A percentile compares a stretch with the other conserved stretches of the same genome.
Conservation (phyloP, 2,888 invertebrate genomes). For the Cryptophagus acutangulus region DNA sequence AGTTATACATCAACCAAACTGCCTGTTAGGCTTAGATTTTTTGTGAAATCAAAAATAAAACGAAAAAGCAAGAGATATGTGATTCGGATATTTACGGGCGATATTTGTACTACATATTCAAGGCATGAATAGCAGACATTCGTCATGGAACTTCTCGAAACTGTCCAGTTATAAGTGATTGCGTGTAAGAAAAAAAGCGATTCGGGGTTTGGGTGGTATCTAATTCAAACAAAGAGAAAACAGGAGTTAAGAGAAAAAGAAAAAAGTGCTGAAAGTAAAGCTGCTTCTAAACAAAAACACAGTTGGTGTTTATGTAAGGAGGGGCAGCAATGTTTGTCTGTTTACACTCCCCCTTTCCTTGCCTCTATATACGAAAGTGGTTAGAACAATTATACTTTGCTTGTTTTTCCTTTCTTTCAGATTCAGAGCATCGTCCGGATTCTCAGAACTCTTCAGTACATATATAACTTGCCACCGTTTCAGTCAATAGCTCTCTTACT, state of each 20-base stretch:
- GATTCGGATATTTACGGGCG: too few species aligned
- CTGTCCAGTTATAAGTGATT: conserved; percentile 40
- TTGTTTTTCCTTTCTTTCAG: conserved; percentile 30
- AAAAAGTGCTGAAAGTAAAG: conserved; percentile 33
- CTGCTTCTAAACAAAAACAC: conserved; percentile 35
- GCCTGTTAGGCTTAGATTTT: too few species aligned
- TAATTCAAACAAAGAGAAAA: too few species aligned
- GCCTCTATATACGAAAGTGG: conserved; percentile 28
- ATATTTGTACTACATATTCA: too few species aligned
- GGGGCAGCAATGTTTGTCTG: conserved; percentile 29
- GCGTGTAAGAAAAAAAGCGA: conserved; percentile 31
- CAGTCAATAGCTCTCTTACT: conserved; percentile 26
- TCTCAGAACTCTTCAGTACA: conserved; percentile 22
- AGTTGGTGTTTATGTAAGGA: conserved; percentile 39
- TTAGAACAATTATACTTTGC: conserved; percentile 35
- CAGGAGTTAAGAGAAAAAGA: too few species aligned
- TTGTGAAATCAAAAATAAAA: too few species aligned
- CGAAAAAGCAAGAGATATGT: too few species aligned
- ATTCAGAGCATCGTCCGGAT: conserved; percentile 24
- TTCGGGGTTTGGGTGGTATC: conserved; percentile 7
- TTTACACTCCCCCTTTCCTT: conserved; percentile 28
- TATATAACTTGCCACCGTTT: conserved; percentile 20
- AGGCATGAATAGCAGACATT: conserved; percentile 36
- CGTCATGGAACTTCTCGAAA: conserved; percentile 35
- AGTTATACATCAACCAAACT: too few species aligned